These are phyloP conservation scores for Coecobrya sp. DNA, from an alignment of 2,888 invertebrate genomes.

Conservation along the genomic window DNA sequence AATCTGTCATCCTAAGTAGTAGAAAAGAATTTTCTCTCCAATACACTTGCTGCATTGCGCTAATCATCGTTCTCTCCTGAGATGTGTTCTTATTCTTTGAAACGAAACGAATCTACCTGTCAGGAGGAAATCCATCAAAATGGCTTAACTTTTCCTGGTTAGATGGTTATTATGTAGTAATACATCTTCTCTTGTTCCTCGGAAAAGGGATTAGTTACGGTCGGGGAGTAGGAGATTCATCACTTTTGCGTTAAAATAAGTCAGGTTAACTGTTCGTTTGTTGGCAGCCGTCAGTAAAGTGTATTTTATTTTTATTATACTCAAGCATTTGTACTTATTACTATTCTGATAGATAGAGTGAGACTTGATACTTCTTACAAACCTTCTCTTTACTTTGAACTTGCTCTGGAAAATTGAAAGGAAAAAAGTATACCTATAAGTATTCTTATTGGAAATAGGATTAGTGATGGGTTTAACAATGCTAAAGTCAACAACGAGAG, in stretches of 20 bases:
- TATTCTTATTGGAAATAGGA: constrained; percentile 30
- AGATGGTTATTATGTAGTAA: constrained; percentile 51
- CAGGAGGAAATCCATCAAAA: constrained; percentile 78
- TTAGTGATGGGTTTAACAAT: constrained; percentile 37
- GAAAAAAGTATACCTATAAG: not conserved
- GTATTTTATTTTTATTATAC: not conserved
- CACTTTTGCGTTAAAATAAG: constrained; percentile 33
- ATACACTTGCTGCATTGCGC: constrained; percentile 37
- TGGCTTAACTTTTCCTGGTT: constrained; percentile 61
- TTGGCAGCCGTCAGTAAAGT: constrained; percentile 46
- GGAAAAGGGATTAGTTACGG: constrained; percentile 58
- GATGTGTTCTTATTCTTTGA: constrained; percentile 49
- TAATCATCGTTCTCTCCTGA: constrained; percentile 16
- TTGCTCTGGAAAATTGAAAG: constrained; percentile 24
- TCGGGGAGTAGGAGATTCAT: constrained; percentile 48
- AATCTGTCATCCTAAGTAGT: constrained; percentile 79
- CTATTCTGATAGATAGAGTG: no score
- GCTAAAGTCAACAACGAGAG: constrained; percentile 54
- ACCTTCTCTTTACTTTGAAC: not conserved
- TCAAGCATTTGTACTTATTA: no score
- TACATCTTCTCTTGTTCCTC: constrained; percentile 59
- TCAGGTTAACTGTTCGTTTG: constrained; percentile 10
- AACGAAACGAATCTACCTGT: constrained; percentile 76
- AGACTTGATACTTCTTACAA: not conserved
- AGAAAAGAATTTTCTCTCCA: constrained; percentile 63